Conservation (phyloP, 2,888 invertebrate genomes). For the Argyresthia goedartella region DNA sequence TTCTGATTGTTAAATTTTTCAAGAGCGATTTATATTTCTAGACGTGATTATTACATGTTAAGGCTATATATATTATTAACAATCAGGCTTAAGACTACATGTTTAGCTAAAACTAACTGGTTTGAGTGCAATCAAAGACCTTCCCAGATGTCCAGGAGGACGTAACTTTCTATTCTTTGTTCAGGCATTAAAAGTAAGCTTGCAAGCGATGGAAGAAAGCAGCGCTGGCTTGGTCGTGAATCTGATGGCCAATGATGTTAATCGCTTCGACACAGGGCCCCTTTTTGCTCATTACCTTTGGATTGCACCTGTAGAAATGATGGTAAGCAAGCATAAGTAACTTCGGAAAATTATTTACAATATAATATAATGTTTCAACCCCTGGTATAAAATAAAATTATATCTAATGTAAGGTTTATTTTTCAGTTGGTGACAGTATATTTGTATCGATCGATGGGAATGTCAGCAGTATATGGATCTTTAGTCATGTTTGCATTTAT, state of each 20-base stretch:
- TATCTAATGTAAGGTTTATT: background rate
- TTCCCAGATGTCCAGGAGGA: background rate
- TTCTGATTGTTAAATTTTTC: too few species aligned
- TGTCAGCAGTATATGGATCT: constrained; percentile 65
- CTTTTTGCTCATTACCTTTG: constrained; percentile 80
- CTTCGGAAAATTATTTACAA: background rate
- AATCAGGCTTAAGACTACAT: too few species aligned
- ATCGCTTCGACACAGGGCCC: constrained; percentile 78
- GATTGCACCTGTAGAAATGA: constrained; percentile 80
- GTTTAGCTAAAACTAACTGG: too few species aligned
- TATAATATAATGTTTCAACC: too few species aligned
- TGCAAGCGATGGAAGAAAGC: constrained; percentile 50
- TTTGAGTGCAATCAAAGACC: too few species aligned
- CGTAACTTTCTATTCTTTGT: constrained; percentile 10
- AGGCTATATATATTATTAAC: too few species aligned
- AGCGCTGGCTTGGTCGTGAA: constrained; percentile 67
- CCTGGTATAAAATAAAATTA: too few species aligned
- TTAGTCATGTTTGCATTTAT: constrained; percentile 56
- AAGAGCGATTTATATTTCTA: too few species aligned
- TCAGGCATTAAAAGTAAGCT: constrained; percentile 53
- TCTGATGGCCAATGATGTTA: constrained; percentile 82
- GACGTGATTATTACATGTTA: too few species aligned
- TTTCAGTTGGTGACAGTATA: constrained; percentile 59
- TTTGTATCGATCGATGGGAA: constrained; percentile 65
- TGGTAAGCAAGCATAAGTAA: constrained; percentile 42